Conservation (phyloP, 2,113 vertebrate species). For the Myotis yumanensis region DNA sequence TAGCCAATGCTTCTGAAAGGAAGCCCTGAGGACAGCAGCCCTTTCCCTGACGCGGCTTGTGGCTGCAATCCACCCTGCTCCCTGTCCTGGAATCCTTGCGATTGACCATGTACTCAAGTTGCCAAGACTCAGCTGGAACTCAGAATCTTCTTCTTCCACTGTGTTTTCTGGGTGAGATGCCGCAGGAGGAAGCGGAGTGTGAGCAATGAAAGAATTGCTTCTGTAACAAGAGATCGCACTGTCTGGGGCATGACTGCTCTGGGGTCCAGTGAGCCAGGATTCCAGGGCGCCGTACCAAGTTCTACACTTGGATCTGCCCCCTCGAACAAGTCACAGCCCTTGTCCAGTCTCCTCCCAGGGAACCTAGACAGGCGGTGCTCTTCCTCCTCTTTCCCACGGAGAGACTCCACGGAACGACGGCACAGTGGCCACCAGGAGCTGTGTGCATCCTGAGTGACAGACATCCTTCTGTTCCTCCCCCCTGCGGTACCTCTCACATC, state of each 20-base stretch:
- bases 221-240: conserved; percentile 49
- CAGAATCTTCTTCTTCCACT: not conserved
- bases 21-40: not conserved
- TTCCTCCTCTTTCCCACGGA: not conserved
- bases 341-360: not conserved
- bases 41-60: not conserved
- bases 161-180: conserved; percentile 43
- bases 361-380: not conserved
- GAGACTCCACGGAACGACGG: not conserved
- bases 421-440: not conserved
- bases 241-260: not conserved
- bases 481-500: not conserved
- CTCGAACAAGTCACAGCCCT: not conserved
- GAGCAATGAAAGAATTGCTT: conserved; percentile 63
- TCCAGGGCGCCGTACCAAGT: not conserved
- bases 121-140: not conserved
- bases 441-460: not conserved
- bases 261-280: not conserved
- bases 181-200: conserved; percentile 30
- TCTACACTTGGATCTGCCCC: not conserved
- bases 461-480: not conserved
- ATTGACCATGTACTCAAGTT: not conserved
- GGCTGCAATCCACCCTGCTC: not conserved
- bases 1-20: not conserved
- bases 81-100: not conserved